Conservation (phyloP, 2,113 vertebrate species). For the Dipodomys spectabilis region DNA sequence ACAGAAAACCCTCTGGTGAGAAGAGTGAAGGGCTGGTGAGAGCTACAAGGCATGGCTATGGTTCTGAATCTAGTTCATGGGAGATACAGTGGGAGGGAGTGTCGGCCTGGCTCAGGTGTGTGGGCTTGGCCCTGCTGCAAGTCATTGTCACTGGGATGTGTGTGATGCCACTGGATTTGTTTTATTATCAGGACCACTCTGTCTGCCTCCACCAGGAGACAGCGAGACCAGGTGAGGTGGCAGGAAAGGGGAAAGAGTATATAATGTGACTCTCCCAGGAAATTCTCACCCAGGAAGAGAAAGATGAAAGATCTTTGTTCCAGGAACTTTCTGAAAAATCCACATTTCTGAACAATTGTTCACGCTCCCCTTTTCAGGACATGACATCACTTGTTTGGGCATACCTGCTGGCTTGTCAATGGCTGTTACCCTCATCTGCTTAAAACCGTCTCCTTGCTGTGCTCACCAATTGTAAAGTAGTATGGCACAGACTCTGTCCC, state of each 20-base stretch:
- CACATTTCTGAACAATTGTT: neutral
- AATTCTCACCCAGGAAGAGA: neutral
- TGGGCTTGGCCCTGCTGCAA: neutral
- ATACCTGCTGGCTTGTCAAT: neutral
- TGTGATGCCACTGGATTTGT: no score
- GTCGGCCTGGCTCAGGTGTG: no score
- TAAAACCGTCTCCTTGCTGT: neutral
- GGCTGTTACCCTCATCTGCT: neutral
- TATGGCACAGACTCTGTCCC: rapidly evolving
- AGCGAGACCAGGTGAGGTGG: no score
- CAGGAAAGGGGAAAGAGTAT: neutral
- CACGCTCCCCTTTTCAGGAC: neutral
- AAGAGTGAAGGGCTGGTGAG: neutral
- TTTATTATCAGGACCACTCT: neutral
- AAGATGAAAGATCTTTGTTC: neutral
- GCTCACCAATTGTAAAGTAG: neutral
- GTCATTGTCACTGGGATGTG: rapidly evolving
- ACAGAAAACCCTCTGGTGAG: neutral
- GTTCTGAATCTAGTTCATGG: neutral
- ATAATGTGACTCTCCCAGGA: neutral
- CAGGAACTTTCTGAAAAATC: neutral
- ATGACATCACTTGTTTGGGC: no score
- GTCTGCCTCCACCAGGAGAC: neutral
- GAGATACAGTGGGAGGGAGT: neutral
- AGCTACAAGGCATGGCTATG: no score